These are phyloP conservation scores for Gopherus evgoodei DNA, from an alignment of 2,113 vertebrate genomes.

Conservation along the genomic window DNA sequence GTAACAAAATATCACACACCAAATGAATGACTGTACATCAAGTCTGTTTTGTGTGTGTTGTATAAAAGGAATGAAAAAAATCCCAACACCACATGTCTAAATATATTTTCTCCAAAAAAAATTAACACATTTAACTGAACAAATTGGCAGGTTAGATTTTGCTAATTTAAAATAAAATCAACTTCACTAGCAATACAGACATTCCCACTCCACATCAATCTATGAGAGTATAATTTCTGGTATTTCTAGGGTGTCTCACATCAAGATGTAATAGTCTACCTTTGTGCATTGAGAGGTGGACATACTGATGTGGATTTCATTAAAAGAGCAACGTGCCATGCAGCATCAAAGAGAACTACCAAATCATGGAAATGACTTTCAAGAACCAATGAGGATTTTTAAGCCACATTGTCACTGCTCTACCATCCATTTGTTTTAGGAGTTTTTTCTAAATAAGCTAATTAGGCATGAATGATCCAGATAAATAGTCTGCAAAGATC, in stretches of 20 bases:
- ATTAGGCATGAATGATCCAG: too few species aligned
- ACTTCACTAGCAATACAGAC: conserved; percentile 9
- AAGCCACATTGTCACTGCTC: fast-evolving
- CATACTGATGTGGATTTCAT: neutral
- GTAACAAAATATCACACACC: fast-evolving
- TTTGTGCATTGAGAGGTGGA: fast-evolving
- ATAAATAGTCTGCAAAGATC: too few species aligned
- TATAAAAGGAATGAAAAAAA: neutral
- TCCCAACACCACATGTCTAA: neutral
- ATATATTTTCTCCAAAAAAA: neutral
- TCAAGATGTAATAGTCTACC: neutral
- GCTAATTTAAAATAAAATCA: neutral
- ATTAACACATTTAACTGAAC: too few species aligned
- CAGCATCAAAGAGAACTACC: neutral
- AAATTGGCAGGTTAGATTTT: conserved; percentile 21
- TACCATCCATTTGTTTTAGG: too few species aligned
- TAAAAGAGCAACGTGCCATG: neutral
- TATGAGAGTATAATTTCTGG: neutral
- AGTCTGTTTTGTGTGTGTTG: neutral
- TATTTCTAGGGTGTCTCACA: neutral
- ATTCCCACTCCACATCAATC: neutral
- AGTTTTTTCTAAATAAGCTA: too few species aligned
- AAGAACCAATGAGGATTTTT: neutral
- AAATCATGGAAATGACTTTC: neutral
- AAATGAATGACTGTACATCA: fast-evolving